Evolutionary conservation across 2,113 vertebrate genomes (phyloP).

Genomic region (Channa argus): DNA sequence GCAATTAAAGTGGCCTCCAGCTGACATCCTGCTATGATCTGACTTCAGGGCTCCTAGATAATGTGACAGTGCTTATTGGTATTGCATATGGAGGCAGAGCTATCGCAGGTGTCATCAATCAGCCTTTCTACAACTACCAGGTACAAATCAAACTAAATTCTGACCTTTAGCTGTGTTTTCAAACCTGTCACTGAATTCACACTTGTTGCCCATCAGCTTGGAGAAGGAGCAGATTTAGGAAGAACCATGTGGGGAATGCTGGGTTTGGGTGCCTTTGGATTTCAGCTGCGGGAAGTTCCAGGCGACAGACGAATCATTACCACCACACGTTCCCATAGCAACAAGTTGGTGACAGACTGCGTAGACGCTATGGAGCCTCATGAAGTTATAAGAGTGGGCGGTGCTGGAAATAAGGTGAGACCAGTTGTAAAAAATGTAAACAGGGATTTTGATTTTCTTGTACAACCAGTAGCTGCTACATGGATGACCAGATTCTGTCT

Average conservation of each 20-base stretch:
- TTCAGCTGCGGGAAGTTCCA: slow-evolving; percentile 90
- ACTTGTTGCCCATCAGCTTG: slow-evolving; percentile 80
- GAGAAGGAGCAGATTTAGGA: slow-evolving; percentile 85
- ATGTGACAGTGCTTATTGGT: slow-evolving; percentile 96
- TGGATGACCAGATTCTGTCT: not conserved
- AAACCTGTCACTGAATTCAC: not conserved
- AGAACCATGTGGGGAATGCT: slow-evolving; percentile 95
- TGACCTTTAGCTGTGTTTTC: not conserved
- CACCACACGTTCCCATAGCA: slow-evolving; percentile 96
- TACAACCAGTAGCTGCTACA: not conserved
- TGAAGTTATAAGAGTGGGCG: slow-evolving; percentile 90
- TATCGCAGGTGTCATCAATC: slow-evolving; percentile 97
- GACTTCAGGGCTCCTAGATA: slow-evolving; percentile 92
- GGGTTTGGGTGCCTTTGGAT: slow-evolving; percentile 93
- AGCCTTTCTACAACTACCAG: slow-evolving; percentile 98
- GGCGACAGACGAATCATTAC: slow-evolving; percentile 89
- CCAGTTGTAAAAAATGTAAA: not conserved
- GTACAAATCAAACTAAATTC: slow-evolving; percentile 75
- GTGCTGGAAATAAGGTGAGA: slow-evolving; percentile 96
- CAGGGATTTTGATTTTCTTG: not conserved
- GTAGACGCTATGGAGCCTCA: slow-evolving; percentile 93
- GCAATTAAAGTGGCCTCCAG: not conserved
- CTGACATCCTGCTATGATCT: slow-evolving; percentile 30
- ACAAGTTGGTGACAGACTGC: slow-evolving; percentile 90
- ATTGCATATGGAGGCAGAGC: slow-evolving; percentile 94